These are phyloP conservation scores for Scolanthus callimorphus DNA, from an alignment of 92 coral and sea anemone genomes.

Conservation along the genomic window DNA sequence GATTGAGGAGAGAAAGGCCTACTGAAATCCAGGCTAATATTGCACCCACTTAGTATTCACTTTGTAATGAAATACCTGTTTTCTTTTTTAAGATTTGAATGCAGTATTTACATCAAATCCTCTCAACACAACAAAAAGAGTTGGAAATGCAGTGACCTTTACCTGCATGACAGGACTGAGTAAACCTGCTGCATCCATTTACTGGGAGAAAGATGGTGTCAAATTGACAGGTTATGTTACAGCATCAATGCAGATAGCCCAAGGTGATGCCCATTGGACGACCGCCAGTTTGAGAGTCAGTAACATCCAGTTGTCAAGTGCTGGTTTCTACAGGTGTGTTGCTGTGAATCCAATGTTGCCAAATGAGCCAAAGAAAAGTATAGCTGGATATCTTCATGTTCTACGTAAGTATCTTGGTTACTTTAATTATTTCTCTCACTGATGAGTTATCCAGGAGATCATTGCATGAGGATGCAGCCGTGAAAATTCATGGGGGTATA, in stretches of 20 bases:
- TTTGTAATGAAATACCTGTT: background rate
- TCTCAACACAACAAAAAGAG: constrained; percentile 35
- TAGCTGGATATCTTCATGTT: constrained; percentile 58
- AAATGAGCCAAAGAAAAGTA: constrained; percentile 46
- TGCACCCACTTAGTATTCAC: too few relatives aligned
- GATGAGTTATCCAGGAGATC: too few relatives aligned
- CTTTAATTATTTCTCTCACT: too few relatives aligned
- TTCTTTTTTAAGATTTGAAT: constrained; percentile 46
- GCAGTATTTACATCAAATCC: constrained; percentile 58
- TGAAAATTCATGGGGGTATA: too few relatives aligned
- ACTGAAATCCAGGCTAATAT: too few relatives aligned
- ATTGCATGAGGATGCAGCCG: too few relatives aligned
- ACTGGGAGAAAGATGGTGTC: constrained; percentile 88
- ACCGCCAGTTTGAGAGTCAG: constrained; percentile 62
- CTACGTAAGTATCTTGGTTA: constrained; percentile 87
- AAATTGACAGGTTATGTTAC: constrained; percentile 35
- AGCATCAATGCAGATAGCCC: constrained; percentile 19
- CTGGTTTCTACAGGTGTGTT: constrained; percentile 91
- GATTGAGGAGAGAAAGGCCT: too few relatives aligned
- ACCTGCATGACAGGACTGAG: constrained; percentile 75
- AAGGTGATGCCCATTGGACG: constrained; percentile 47
- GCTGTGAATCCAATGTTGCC: constrained; percentile 79
- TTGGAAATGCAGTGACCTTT: constrained; percentile 61
- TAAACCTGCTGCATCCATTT: constrained; percentile 62
- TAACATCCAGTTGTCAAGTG: constrained; percentile 63